Percentiles rank a stretch among this genome's conserved stretches.
These are phyloP conservation scores for Odocoileus virginianus DNA, from an alignment of 2,113 vertebrate genomes.

Conservation along the genomic window DNA sequence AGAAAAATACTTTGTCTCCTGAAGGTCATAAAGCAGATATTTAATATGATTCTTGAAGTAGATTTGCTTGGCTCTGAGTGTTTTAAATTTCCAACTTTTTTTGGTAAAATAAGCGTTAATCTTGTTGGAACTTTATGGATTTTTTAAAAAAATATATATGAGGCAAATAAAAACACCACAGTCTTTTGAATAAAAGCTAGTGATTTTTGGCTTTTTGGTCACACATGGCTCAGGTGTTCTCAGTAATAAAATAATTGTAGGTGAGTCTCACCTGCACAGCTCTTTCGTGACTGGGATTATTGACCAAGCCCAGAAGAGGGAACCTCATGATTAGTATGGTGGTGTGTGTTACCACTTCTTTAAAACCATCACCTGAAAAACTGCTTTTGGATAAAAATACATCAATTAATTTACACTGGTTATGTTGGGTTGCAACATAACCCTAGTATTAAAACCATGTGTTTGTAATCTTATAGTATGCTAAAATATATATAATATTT, in stretches of 20 bases:
- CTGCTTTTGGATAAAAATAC: not conserved
- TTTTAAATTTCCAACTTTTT: slow-evolving; percentile 17
- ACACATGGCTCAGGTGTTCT: not conserved
- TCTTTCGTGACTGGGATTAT: not conserved
- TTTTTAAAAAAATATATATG: not conserved
- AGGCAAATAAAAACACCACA: not conserved
- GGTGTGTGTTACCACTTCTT: not conserved
- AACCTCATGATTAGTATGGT: not conserved
- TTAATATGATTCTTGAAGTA: not conserved
- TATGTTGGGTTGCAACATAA: not conserved
- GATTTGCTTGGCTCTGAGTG: not conserved
- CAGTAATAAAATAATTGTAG: not conserved
- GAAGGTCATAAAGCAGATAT: not conserved
- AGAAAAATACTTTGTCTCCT: not conserved
- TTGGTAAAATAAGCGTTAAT: not conserved
- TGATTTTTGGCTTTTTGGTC: not conserved
- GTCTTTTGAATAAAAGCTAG: not conserved
- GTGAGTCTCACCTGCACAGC: not conserved
- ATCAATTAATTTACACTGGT: not conserved
- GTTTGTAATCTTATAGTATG: not conserved
- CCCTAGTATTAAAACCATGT: not conserved
- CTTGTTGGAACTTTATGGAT: not conserved
- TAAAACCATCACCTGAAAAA: not conserved
- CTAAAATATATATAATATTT: not conserved
- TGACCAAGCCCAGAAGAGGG: not conserved